Evolutionary conservation across 2,113 vertebrate genomes (phyloP).

Genomic region (Plecotus auritus): DNA sequence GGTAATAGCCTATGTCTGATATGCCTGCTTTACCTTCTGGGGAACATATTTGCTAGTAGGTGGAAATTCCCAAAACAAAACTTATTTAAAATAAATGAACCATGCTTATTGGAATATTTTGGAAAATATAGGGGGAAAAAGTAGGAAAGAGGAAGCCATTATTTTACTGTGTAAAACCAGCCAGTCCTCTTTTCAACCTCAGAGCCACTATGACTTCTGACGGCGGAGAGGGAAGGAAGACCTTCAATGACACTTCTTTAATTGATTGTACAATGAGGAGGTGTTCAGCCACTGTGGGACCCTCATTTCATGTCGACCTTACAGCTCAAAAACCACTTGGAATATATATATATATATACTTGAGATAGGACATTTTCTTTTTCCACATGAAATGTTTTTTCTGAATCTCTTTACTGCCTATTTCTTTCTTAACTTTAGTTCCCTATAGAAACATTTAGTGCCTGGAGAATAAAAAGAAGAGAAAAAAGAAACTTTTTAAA

Average conservation of each 20-base stretch:
- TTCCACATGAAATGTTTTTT: slow-evolving; percentile 65
- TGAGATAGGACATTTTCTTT: slow-evolving; percentile 48
- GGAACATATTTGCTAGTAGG: not conserved
- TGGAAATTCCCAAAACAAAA: not conserved
- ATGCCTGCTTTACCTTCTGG: not conserved
- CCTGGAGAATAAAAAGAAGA: slow-evolving; percentile 60
- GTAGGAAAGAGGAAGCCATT: not conserved
- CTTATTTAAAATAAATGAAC: not conserved
- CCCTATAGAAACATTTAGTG: slow-evolving; percentile 57
- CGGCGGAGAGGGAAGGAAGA: slow-evolving; percentile 26
- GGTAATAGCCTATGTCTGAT: not conserved
- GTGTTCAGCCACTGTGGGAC: slow-evolving; percentile 32
- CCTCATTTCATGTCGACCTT: slow-evolving; percentile 49
- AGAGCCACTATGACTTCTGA: slow-evolving; percentile 21
- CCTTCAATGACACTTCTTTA: slow-evolving; percentile 33
- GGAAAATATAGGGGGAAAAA: not conserved
- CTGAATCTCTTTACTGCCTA: slow-evolving; percentile 61
- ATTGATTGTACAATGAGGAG: slow-evolving; percentile 45
- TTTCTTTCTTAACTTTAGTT: slow-evolving; percentile 61
- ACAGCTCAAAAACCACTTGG: slow-evolving; percentile 54
- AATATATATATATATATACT: slow-evolving; percentile 16
- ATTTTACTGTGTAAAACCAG: not conserved
- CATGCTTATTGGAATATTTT: not conserved
- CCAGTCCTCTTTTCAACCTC: slow-evolving; percentile 27
- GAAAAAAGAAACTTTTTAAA: not conserved